Base-by-base conservation (phyloP, 2,797 vertebrate species). In the Galago senegalensis region DNA sequence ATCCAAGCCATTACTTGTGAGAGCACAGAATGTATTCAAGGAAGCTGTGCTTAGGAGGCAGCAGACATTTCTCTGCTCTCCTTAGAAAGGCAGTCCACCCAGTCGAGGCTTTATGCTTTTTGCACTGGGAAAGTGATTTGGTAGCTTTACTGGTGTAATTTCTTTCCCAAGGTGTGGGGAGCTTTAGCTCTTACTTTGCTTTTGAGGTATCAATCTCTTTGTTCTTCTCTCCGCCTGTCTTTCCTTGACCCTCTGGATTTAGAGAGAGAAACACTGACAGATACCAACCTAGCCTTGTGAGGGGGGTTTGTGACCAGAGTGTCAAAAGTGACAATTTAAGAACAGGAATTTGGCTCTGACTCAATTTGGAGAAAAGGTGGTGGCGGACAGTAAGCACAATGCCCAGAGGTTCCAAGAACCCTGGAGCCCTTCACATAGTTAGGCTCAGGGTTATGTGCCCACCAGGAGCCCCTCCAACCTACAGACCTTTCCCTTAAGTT, bases 201-300 rank as follows among this genome's bases (percentile, higher is more conserved):
- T 65, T 96, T 89, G 88, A 79, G 34, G 40, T 83, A 18, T 75
- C 92, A 73, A 73, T 79, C 69, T 29, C 76, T 95, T 82, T 92
- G 46, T 92, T 85, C 70, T 69, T 12, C 53, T 72, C 46, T 65
- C 63, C 53, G 25, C 69, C 89, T 63, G 0, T 81, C 88, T 97
- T 82, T 86, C 77, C 75, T 95, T 89, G 65, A 76, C 75, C 80
- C 79, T 94, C 76, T 86, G 88, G 61, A 87, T 43, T 94, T 58
- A 85, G 81, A 91, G 72, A 75, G 60, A 85, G 10, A 46, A 72
- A 90, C 56, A 93, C 46, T 53, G 34, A 86, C 69, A 70, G 70
- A 65, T 17, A 82, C 31, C 58, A 90, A 70, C 37, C 20, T 80
- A 87, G 69, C 53, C 67, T 79, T 37, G 53, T 88, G 65, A 87